Conservation (phyloP, 1,140 invertebrate genomes). For the Nylanderia fulva region DNA sequence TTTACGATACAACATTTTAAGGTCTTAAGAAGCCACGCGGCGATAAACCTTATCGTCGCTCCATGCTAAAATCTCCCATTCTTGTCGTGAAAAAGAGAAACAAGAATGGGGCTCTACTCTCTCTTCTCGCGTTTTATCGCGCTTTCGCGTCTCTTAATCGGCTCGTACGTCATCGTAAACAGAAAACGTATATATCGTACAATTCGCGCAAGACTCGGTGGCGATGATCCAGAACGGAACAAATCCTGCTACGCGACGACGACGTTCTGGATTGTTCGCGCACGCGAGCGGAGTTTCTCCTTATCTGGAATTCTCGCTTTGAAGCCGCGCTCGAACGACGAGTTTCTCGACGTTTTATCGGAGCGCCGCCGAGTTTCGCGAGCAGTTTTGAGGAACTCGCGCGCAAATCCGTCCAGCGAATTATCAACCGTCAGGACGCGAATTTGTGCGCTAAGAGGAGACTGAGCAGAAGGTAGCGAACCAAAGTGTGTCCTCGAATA, state of each 20-base stretch:
- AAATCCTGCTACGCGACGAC: constrained; percentile 5
- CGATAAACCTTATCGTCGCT: not conserved
- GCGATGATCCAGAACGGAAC: constrained; percentile 44
- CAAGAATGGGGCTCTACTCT: not conserved
- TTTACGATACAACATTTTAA: not conserved
- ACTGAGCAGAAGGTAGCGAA: not conserved
- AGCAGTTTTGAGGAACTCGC: not conserved
- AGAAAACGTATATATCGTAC: constrained; percentile 27
- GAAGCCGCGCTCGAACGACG: not conserved
- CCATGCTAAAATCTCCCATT: not conserved
- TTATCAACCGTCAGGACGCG: constrained; percentile 16
- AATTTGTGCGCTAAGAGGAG: constrained; percentile 8
- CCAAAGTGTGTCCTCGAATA: not conserved
- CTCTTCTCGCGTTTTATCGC: constrained; percentile 24
- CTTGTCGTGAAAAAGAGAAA: not conserved
- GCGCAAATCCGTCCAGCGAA: constrained; percentile 25
- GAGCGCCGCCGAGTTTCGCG: constrained; percentile 34
- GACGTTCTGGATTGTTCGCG: constrained; percentile 64
- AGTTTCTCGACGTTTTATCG: constrained; percentile 49
- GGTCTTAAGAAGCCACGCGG: no score
- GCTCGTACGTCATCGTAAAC: constrained; percentile 30
- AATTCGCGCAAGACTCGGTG: constrained; percentile 27
- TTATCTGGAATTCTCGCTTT: constrained; percentile 51
- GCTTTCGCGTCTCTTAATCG: not conserved
- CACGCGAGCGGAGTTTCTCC: constrained; percentile 37